Base-by-base conservation (phyloP, 2,888 invertebrate genomes). In the Tolmerus cingulatus region DNA sequence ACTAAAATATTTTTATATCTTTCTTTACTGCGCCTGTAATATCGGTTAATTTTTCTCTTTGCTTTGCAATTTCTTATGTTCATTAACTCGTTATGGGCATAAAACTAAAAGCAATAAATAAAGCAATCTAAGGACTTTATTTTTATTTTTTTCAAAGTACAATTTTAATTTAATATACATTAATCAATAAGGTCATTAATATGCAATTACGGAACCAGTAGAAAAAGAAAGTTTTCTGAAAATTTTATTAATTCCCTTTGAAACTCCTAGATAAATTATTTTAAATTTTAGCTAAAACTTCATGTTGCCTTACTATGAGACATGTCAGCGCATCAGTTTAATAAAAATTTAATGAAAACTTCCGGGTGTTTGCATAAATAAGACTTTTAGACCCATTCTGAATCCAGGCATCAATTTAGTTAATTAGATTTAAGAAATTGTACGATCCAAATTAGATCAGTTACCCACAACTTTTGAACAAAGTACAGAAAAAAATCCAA, bases 381-480 rank as follows among this genome's bases (percentile, higher is more conserved):
- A 14, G 43, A 46, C 19, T 19, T 51, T n/a, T 23, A 27, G 66
- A 23, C 14, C 66, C 66, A 66, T 66, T 66, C 66, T 66, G 27
- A 66, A 27, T 66, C 66, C 66, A 66, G 27, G 8, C 66, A 66
- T 66, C 23, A 66, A 66, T 66, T 46, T 23, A 27, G 66, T 23
- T 40, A 76, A 4, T 40, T 76, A 76, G 37, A 16, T 76, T 34
- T 76, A 40, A 34, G n/a, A 14, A 76, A 76, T 76, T 76, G 34
- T 76, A 19, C n/a, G 76, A 40, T 30, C 27, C 8, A 34, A 12
- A 3, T 76, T 37, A 76, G 76, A 37, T 37, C 27, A 81, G 81
- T 81, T 66, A 84, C 74, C 74, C 74, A 66, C 84, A 84, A 84
- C 74, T 84, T 84, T 76, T 76, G 34, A 76, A 76, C 23, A 82